Percentiles rank a stretch among this genome's conserved stretches.
phyloP scores from a whole-genome alignment of 2,113 vertebrate genomes.

The Gopherus flavomarginatus region DNA sequence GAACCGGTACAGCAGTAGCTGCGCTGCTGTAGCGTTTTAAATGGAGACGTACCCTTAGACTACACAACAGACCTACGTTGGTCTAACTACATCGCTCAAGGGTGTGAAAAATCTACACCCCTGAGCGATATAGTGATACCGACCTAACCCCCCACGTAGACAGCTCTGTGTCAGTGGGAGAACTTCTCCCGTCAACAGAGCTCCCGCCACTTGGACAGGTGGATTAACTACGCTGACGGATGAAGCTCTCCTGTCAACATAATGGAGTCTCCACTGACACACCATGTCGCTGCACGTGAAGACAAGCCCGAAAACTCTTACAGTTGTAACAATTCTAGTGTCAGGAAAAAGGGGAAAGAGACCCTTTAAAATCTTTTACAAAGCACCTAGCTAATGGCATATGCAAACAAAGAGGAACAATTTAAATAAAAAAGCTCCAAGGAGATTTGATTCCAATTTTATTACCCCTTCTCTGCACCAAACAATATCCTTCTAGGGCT shows the following conservation, averaged over 20 bases:
- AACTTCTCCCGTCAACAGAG: not conserved
- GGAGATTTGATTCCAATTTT: not conserved
- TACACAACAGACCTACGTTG: not conserved
- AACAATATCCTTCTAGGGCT: not conserved
- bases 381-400: not conserved
- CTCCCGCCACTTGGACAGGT: not conserved
- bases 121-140: not conserved
- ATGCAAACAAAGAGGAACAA: not conserved
- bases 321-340: not conserved
- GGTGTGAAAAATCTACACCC: no score
- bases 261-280: not conserved
- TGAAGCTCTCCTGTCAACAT: not conserved
- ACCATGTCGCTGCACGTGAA: not conserved
- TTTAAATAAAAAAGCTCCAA: not conserved
- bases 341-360: not conserved
- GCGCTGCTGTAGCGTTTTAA: no score
- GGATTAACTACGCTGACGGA: not conserved
- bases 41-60: no score
- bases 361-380: not conserved
- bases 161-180: not conserved
- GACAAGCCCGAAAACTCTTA: not conserved
- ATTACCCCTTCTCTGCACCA: not conserved
- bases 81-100: not conserved
- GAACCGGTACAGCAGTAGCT: no score
- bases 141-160: not conserved